phyloP scores from a whole-genome alignment of 2,888 invertebrate genomes.

The Euphydryas editha region DNA sequence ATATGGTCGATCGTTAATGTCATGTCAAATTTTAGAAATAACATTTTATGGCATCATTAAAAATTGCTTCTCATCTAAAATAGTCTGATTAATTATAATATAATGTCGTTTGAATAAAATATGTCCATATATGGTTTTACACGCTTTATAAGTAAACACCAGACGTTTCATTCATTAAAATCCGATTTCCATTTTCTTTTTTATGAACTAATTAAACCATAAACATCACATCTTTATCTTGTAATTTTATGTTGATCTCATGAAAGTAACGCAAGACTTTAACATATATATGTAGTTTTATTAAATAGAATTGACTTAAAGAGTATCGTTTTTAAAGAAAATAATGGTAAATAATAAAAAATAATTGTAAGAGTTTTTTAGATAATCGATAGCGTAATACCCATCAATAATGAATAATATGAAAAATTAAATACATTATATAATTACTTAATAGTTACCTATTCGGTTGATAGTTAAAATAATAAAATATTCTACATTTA shows the following conservation, averaged over 20 bases:
- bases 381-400: no score
- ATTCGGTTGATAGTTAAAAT: no score
- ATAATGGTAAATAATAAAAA: no score
- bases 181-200: background rate
- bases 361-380: no score
- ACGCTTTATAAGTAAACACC: background rate
- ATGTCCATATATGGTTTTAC: background rate
- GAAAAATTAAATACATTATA: no score
- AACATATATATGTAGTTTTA: background rate
- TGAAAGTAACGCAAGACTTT: background rate
- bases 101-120: background rate
- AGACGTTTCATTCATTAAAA: background rate
- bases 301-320: background rate
- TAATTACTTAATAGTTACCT: no score
- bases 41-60: constrained; percentile 9
- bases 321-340: no score
- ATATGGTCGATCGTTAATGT: constrained; percentile 27
- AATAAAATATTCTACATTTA: no score
- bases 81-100: constrained; percentile 5
- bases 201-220: background rate
- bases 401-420: no score
- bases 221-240: background rate
- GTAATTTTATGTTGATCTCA: background rate
- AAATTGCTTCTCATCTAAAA: background rate
- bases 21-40: constrained; percentile 3